phyloP scores from a whole-genome alignment of 2,113 vertebrate genomes.

The Eupsittula cactorum region DNA sequence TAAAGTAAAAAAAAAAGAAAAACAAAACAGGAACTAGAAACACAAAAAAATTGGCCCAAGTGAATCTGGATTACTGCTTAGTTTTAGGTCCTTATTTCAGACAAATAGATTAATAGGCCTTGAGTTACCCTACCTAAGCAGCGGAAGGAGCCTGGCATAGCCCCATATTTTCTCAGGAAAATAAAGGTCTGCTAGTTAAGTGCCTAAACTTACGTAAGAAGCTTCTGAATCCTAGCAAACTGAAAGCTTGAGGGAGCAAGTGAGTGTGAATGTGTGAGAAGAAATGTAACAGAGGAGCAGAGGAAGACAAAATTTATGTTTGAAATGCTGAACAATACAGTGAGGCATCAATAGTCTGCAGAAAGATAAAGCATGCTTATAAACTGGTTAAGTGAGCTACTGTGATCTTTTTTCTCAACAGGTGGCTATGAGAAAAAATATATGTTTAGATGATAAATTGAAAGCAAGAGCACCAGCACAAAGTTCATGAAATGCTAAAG shows the following conservation, averaged over 20 bases:
- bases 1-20: not conserved
- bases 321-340: constrained; percentile 6
- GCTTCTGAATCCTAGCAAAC: not conserved
- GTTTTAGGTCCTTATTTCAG: not conserved
- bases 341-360: not conserved
- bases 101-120: not conserved
- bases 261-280: not conserved
- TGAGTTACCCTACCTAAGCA: not conserved
- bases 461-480: not conserved
- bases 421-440: not conserved
- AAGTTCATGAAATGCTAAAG: not conserved
- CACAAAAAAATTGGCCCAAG: not conserved
- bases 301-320: constrained; percentile 2
- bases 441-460: not conserved
- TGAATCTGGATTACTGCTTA: not conserved
- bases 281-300: constrained; percentile 4
- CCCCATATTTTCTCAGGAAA: not conserved
- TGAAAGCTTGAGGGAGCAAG: not conserved
- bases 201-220: not conserved
- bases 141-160: not conserved
- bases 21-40: not conserved
- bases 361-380: not conserved
- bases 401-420: constrained; percentile 20
- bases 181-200: not conserved
- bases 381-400: constrained; percentile 16